These are phyloP conservation scores for Oxytorus armatus DNA, from an alignment of 2,888 invertebrate species.

Conservation along the genomic window DNA sequence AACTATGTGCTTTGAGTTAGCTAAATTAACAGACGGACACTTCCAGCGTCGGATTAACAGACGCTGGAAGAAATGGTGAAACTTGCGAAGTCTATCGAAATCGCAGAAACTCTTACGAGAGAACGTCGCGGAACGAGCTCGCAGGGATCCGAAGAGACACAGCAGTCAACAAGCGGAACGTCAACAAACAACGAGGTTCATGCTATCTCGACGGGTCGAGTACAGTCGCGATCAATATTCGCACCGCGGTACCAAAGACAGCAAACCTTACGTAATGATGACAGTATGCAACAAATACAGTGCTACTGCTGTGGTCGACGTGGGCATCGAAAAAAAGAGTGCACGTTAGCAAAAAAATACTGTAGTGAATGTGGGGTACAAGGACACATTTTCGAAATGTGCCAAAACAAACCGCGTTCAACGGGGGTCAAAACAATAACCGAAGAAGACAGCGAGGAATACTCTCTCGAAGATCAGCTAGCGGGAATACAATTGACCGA, in stretches of 20 bases:
- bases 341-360: neutral
- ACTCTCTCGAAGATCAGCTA: conserved; percentile 8
- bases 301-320: conserved; percentile 6
- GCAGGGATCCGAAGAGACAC: conserved; percentile 3
- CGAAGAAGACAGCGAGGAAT: neutral
- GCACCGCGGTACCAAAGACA: neutral
- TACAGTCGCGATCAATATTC: conserved; percentile 1
- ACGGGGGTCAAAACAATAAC: neutral
- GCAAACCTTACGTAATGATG: neutral
- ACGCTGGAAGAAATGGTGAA: conserved; percentile 12
- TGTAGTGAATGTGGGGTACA: conserved; percentile 7
- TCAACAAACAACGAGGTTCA: conserved; percentile 20
- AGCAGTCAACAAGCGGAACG: conserved; percentile 3
- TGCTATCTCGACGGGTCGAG: neutral
- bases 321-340: neutral
- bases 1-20: conserved; percentile 18
- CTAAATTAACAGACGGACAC: conserved; percentile 7
- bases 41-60: no score
- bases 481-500: conserved; percentile 3
- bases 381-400: conserved; percentile 11
- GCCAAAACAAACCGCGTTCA: neutral
- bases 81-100: neutral
- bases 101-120: conserved; percentile 19
- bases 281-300: neutral
- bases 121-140: conserved; percentile 2